Evolutionary conservation across 2,113 vertebrate genomes (phyloP), one percentile per base, ranked within the genome.

Genomic region (Pollimyrus isidori): DNA sequence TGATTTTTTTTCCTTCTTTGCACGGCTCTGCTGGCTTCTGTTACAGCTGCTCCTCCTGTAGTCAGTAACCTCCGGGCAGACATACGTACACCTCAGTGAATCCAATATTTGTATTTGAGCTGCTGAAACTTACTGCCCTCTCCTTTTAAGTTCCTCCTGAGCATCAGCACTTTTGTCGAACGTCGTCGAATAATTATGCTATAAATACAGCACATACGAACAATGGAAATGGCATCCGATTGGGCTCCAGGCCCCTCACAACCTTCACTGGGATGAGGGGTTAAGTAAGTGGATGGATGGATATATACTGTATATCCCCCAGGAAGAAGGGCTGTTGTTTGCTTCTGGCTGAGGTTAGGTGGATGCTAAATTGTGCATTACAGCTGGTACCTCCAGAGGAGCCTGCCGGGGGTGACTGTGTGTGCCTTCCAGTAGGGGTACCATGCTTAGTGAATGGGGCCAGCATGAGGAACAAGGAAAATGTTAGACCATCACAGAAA

Each of bases 301-400:
- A 35, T 35, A 35, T 35, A 35, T n/a, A n/a, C n/a, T n/a, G n/a
- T n/a, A n/a, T n/a, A n/a, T n/a, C n/a, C n/a, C n/a, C n/a, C n/a
- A n/a, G n/a, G n/a, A 62, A 39, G 2, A 62, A 6, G 58, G 86
- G 26, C 76, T 88, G 86, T 83, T 88, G 35, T 90, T 50, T 80
- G 23, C 49, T 17, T 42, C 39, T 45, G 42, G 50, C 86, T 46
- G 45, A 90, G 39, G 49, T 76, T 58, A 42, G 39, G 23, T 82
- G 21, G 19, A 39, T 9, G 35, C 3, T n/a, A 50, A 88, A 26
- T 42, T 39, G 52, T 11, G 62, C 86, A 19, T 4, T 82, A 39
- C 5, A 1, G 26, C 69, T 90, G 39, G n/a, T 53, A 52, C 86
- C 89, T 19, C 82, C 45, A 39, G 82, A 50, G 15, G 4, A 52